These are phyloP conservation scores for Phalloptychus januarius DNA, from an alignment of 2,797 vertebrate species.

Conservation along the genomic window DNA sequence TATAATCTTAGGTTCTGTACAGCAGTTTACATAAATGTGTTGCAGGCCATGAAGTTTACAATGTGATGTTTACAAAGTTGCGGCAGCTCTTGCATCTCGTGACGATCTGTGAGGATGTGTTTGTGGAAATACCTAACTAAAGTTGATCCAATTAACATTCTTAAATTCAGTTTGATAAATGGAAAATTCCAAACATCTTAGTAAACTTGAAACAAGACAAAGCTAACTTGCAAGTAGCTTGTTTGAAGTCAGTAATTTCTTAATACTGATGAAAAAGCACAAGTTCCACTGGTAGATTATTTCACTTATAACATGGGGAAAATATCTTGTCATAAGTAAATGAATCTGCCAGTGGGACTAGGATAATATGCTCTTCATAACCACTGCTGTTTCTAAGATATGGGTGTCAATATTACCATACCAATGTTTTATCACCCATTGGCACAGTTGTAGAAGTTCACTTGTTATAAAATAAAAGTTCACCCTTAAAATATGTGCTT, in stretches of 20 bases:
- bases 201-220: no score
- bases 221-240: no score
- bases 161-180: background rate
- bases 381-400: background rate
- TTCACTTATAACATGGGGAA: no score
- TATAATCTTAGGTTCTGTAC: background rate
- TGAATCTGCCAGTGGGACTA: background rate
- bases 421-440: background rate
- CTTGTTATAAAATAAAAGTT: background rate
- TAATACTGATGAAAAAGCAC: no score
- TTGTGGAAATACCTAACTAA: background rate
- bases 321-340: no score
- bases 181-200: no score
- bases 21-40: background rate
- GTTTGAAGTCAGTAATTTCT: no score
- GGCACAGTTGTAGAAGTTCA: background rate
- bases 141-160: background rate
- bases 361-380: background rate
- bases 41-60: background rate
- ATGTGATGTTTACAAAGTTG: background rate
- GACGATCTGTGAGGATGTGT: background rate
- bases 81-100: background rate
- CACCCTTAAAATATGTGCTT: background rate
- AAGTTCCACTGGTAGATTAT: no score
- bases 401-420: background rate